Percentiles rank a stretch among this genome's conserved stretches.
phyloP scores from a whole-genome alignment of 2,888 invertebrate species.

The Leptinotarsa tumamoca region DNA sequence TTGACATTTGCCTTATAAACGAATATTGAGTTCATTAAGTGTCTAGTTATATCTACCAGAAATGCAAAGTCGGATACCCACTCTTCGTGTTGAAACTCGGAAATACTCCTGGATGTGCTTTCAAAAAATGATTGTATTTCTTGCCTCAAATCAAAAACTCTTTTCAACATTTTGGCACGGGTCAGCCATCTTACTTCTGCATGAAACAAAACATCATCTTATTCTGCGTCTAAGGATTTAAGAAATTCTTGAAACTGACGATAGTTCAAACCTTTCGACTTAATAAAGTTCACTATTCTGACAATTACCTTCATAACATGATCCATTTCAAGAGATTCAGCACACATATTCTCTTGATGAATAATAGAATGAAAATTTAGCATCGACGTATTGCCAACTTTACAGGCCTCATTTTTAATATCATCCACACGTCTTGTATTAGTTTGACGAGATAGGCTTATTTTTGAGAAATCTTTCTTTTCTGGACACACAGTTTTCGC shows the following conservation, averaged over 20 bases:
- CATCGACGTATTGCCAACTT: slow-evolving; percentile 30
- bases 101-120: slow-evolving; percentile 23
- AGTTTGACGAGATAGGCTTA: slow-evolving; percentile 50
- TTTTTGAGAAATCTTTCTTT: slow-evolving; percentile 50
- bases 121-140: slow-evolving; percentile 44
- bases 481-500: slow-evolving; percentile 51
- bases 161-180: slow-evolving; percentile 42
- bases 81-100: slow-evolving; percentile 16
- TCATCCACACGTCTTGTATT: slow-evolving; percentile 46
- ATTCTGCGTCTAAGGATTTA: slow-evolving; percentile 42
- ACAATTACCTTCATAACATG: slow-evolving; percentile 40
- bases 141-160: slow-evolving; percentile 39
- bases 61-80: slow-evolving; percentile 24
- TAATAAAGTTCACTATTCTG: slow-evolving; percentile 44
- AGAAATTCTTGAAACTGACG: slow-evolving; percentile 43
- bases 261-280: slow-evolving; percentile 43
- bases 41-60: slow-evolving; percentile 25
- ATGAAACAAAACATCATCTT: slow-evolving; percentile 45
- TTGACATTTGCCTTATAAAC: slow-evolving; percentile 26
- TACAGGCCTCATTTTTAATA: slow-evolving; percentile 32
- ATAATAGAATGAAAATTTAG: slow-evolving; percentile 41
- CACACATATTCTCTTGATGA: slow-evolving; percentile 44
- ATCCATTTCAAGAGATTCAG: slow-evolving; percentile 35
- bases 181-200: slow-evolving; percentile 45
- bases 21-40: slow-evolving; percentile 30